Conservation (phyloP, 2,888 invertebrate species). For the Andrena haemorrhoa region DNA sequence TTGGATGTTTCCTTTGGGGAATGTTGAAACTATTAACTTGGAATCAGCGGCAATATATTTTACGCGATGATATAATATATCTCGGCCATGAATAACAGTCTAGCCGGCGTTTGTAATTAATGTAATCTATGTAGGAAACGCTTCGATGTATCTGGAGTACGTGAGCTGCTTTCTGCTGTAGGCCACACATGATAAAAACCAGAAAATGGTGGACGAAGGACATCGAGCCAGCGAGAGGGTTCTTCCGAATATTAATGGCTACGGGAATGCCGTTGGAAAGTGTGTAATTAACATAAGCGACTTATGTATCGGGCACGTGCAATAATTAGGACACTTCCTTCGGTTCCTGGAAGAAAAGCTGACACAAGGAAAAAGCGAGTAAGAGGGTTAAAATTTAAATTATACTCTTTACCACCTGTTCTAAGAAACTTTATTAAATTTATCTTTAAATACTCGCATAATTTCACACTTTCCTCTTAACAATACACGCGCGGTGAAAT, state of each 20-base stretch:
- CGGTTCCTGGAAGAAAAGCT: too few species aligned
- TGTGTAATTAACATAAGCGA: not conserved
- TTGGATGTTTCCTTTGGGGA: too few species aligned
- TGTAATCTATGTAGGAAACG: slow-evolving; percentile 67
- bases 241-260: not conserved
- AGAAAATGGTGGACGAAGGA: not conserved
- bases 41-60: not conserved
- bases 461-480: too few species aligned
- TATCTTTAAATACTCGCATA: too few species aligned
- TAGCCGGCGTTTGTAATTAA: slow-evolving; percentile 40
- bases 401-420: too few species aligned
- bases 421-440: too few species aligned
- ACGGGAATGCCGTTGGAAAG: not conserved
- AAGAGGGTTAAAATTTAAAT: too few species aligned
- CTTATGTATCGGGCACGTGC: not conserved
- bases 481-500: too few species aligned
- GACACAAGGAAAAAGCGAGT: not conserved
- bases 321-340: not conserved
- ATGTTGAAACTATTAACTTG: not conserved
- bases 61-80: not conserved
- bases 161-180: slow-evolving; percentile 30
- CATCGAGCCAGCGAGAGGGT: not conserved
- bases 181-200: slow-evolving; percentile 13
- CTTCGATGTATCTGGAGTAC: slow-evolving; percentile 44
- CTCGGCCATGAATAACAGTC: slow-evolving; percentile 31